phyloP scores from a whole-genome alignment of 2,113 vertebrate genomes.

The Pachycephala philippinensis region DNA sequence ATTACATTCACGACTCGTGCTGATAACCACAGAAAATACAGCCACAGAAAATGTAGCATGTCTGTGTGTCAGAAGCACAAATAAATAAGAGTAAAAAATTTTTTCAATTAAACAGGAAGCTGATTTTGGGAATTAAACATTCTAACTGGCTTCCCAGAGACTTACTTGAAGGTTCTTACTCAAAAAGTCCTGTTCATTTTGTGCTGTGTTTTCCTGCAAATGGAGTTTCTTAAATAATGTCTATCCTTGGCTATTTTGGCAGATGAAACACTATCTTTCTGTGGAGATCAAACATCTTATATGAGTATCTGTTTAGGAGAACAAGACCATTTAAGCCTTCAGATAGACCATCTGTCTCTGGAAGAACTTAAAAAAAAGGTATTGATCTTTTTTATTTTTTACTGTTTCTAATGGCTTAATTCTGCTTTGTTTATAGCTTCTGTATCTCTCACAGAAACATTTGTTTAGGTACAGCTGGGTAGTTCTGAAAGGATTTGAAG shows the following conservation, averaged over 20 bases:
- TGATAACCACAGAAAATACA: slow-evolving; percentile 12
- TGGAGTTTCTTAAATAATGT: slow-evolving; percentile 3
- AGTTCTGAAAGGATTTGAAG: not conserved
- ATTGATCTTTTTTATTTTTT: slow-evolving; percentile 19
- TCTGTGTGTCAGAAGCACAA: not conserved
- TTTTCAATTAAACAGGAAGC: not conserved
- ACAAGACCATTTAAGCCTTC: slow-evolving; percentile 68
- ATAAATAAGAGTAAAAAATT: not conserved
- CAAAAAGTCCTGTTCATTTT: not conserved
- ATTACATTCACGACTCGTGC: not conserved
- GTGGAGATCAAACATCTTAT: slow-evolving; percentile 93
- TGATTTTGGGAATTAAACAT: not conserved
- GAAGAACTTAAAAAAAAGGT: slow-evolving; percentile 88
- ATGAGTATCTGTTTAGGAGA: slow-evolving; percentile 93
- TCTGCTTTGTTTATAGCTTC: not conserved
- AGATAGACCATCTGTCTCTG: slow-evolving; percentile 78
- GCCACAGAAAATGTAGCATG: not conserved
- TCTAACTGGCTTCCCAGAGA: not conserved
- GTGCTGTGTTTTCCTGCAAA: not conserved
- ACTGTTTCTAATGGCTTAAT: not conserved
- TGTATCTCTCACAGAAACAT: not conserved
- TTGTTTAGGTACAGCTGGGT: not conserved
- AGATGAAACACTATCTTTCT: slow-evolving; percentile 87
- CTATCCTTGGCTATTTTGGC: slow-evolving; percentile 20
- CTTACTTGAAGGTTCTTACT: not conserved